Percentiles rank a stretch among this genome's conserved stretches.
phyloP scores from a whole-genome alignment of 2,797 vertebrate genomes.

The Acomys russatus region DNA sequence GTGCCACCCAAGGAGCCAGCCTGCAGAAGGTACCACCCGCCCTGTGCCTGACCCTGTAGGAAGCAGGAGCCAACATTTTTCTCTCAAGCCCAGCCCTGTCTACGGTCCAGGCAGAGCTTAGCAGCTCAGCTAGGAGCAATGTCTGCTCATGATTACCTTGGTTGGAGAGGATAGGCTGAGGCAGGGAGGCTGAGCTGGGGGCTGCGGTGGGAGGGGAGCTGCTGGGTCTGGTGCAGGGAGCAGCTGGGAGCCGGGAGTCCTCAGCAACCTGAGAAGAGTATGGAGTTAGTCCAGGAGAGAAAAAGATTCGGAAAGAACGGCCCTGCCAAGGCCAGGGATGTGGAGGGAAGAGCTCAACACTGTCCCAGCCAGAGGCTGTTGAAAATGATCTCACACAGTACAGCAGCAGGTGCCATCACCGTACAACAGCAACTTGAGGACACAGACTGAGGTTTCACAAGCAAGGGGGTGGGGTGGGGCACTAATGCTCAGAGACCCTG shows the following conservation, averaged over 20 bases:
- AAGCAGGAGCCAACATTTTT: slow-evolving; percentile 27
- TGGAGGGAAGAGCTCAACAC: background rate
- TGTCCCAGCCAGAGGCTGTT: background rate
- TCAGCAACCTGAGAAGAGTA: slow-evolving; percentile 95
- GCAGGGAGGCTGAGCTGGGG: slow-evolving; percentile 91
- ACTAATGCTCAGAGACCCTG: background rate
- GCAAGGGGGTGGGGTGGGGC: rapidly evolving
- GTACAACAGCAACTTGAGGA: background rate
- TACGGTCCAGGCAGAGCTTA: slow-evolving; percentile 79
- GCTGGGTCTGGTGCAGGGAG: slow-evolving; percentile 91
- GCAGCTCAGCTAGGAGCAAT: slow-evolving; percentile 89
- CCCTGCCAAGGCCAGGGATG: background rate
- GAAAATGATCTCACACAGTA: background rate
- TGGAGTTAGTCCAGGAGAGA: slow-evolving; percentile 75
- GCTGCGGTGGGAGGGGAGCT: slow-evolving; percentile 89
- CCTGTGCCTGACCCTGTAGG: background rate
- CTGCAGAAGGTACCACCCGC: slow-evolving; percentile 12
- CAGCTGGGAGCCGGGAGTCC: slow-evolving; percentile 92
- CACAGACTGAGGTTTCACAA: background rate
- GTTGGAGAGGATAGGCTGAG: slow-evolving; percentile 95
- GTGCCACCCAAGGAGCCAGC: background rate
- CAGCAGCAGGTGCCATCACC: background rate
- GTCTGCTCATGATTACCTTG: slow-evolving; percentile 98
- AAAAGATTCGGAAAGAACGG: slow-evolving; percentile 1
- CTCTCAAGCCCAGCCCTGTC: slow-evolving; percentile 83